These are phyloP conservation scores for Phenacoccus solenopsis DNA, from an alignment of 1,140 invertebrate genomes.

Conservation along the genomic window DNA sequence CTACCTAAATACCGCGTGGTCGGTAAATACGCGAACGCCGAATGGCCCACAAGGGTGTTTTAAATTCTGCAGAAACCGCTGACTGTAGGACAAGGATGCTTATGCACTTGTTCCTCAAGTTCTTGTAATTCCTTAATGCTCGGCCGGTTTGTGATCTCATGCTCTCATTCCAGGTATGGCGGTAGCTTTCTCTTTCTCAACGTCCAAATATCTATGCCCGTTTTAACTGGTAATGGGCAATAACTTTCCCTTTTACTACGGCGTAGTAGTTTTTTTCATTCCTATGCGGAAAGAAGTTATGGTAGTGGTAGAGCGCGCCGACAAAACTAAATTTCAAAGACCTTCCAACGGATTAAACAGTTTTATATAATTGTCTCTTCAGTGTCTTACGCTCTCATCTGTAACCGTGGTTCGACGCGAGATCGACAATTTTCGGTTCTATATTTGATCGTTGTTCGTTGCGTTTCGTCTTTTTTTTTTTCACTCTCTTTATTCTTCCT, in stretches of 20 bases:
- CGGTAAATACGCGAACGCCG: too few relatives aligned
- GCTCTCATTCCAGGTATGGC: background rate
- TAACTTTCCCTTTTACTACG: conserved; percentile 15
- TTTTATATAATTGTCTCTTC: background rate
- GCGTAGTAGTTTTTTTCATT: conserved; percentile 7
- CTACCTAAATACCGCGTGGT: too few relatives aligned
- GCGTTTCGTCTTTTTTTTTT: too few relatives aligned
- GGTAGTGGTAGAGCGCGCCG: background rate
- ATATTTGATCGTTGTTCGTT: too few relatives aligned
- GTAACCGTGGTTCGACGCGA: background rate
- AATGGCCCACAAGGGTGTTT: too few relatives aligned
- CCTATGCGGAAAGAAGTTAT: conserved; percentile 10
- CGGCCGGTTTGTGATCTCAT: background rate
- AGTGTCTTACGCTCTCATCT: conserved; percentile 4
- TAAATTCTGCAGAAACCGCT: background rate
- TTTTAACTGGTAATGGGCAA: conserved; percentile 16
- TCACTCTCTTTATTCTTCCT: too few relatives aligned
- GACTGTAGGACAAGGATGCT: background rate
- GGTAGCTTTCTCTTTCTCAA: conserved; percentile 16
- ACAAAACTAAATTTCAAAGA: conserved; percentile 9
- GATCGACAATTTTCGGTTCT: background rate
- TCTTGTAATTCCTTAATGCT: background rate
- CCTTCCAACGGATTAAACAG: background rate
- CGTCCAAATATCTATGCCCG: conserved; percentile 8
- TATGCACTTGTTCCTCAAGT: background rate